These are phyloP conservation scores for Osmoderma eremita DNA, from an alignment of 2,888 invertebrate genomes.

Conservation along the genomic window DNA sequence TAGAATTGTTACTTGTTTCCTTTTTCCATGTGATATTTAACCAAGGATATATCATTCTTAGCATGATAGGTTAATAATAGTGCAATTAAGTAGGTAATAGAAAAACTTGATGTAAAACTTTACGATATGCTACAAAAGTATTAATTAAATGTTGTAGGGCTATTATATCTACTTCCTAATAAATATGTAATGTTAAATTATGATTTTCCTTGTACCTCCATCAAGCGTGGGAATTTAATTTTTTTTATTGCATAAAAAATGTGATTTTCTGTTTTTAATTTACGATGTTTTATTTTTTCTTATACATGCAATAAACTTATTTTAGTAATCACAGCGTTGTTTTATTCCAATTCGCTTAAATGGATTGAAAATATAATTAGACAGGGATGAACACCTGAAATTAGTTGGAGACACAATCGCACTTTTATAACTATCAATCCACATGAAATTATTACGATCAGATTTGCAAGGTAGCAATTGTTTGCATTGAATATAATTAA, in stretches of 20 bases:
- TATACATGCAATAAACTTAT: slow-evolving; percentile 14
- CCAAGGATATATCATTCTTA: slow-evolving; percentile 20
- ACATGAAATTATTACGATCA: too few species aligned
- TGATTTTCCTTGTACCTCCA: slow-evolving; percentile 7
- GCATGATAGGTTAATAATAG: neutral
- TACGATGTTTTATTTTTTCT: slow-evolving; percentile 4
- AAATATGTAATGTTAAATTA: slow-evolving; percentile 6
- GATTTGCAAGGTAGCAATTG: too few species aligned
- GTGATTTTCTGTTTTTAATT: slow-evolving; percentile 5
- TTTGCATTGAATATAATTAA: too few species aligned
- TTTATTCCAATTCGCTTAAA: too few species aligned
- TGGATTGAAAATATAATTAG: too few species aligned
- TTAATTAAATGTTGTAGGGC: neutral
- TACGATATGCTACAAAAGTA: slow-evolving; percentile 1
- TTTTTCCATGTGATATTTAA: slow-evolving; percentile 30
- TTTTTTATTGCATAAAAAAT: neutral
- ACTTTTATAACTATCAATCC: too few species aligned
- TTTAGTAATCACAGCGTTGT: neutral
- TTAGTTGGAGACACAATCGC: too few species aligned
- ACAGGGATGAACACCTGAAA: too few species aligned
- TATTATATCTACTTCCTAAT: slow-evolving; percentile 1
- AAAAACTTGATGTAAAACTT: slow-evolving; percentile 1
- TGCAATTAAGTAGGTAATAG: slow-evolving; percentile 10
- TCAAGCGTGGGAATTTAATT: neutral
- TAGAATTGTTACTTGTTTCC: neutral